phyloP scores from a whole-genome alignment of 2,797 vertebrate species.

The Poeciliopsis infans region DNA sequence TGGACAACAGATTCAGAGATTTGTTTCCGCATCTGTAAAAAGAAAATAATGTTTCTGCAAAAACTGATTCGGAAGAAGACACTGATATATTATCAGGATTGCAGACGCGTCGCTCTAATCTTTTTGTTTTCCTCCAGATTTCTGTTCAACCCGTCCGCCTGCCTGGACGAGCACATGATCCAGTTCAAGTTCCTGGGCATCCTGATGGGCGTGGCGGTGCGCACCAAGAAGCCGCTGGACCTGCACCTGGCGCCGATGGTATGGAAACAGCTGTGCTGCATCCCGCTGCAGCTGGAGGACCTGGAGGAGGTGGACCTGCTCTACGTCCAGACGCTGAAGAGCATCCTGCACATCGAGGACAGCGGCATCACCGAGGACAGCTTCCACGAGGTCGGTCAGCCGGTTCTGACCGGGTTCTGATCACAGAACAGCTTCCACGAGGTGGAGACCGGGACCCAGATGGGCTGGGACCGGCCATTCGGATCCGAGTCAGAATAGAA shows the following conservation, averaged over 20 bases:
- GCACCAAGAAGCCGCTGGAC: slow-evolving; percentile 86
- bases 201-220: slow-evolving; percentile 86
- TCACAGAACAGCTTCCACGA: too few species aligned
- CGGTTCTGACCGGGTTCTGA: not conserved
- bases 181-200: slow-evolving; percentile 85
- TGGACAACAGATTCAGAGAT: too few species aligned
- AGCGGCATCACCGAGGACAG: slow-evolving; percentile 86
- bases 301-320: slow-evolving; percentile 87
- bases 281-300: slow-evolving; percentile 81
- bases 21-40: too few species aligned
- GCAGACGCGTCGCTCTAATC: too few species aligned
- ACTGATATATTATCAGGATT: too few species aligned
- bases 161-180: slow-evolving; percentile 81
- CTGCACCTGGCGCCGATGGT: slow-evolving; percentile 85
- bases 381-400: slow-evolving; percentile 81
- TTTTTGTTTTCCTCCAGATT: slow-evolving; percentile 63
- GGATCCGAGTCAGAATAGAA: too few species aligned
- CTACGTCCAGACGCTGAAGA: slow-evolving; percentile 83
- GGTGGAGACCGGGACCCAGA: too few species aligned
- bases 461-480: too few species aligned
- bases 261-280: slow-evolving; percentile 87
- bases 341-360: slow-evolving; percentile 85
- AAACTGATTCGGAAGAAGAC: too few species aligned
- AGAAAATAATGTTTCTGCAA: too few species aligned
- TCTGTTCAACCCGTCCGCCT: slow-evolving; percentile 80